Evolutionary conservation across 2,888 invertebrate genomes (phyloP), one percentile per base, ranked within the genome.

Genomic region (Heteromurus nitidus): DNA sequence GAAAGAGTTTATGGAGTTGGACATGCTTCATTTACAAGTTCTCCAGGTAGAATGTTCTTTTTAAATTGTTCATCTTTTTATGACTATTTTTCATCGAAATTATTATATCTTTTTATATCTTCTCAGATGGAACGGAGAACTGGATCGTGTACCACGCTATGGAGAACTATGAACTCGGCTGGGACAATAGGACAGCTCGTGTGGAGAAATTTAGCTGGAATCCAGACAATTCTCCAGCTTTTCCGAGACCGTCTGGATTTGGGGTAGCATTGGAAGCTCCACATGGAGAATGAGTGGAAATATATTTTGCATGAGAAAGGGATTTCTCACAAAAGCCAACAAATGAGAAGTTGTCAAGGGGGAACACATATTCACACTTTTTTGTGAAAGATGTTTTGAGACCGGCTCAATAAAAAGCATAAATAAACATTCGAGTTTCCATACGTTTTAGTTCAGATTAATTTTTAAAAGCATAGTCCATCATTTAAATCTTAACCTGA

Each of bases 71-170:
- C n/a, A n/a, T n/a, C n/a, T n/a, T n/a, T n/a, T n/a, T n/a, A n/a
- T n/a, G n/a, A n/a, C n/a, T n/a, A n/a, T n/a, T n/a, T n/a, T n/a
- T n/a, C n/a, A n/a, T n/a, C n/a, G n/a, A n/a, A n/a, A n/a, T n/a
- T n/a, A n/a, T 22, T 30, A 31, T 62, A 18, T n/a, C 18, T 62
- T 5, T 67, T 44, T 67, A 9, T 16, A 11, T 20, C 18, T 36
- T 53, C 16, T n/a, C 31, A 84, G 86, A 86, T 81, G 69, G 80
- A 18, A 62, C 50, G 9, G 84, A 86, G 18, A 31, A 75, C 7
- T 85, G 82, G 82, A 80, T 86, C n/a, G 81, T 85, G 0, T 86
- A 86, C 31, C 86, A 86, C 47, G 86, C 84, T 0, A 86, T 86
- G 86, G 74, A 72, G n/a, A 30, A 53, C 18, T 69, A 82, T 22